These are phyloP conservation scores for Lepidurus packardi DNA, from an alignment of 1,140 invertebrate genomes.

Conservation along the genomic window DNA sequence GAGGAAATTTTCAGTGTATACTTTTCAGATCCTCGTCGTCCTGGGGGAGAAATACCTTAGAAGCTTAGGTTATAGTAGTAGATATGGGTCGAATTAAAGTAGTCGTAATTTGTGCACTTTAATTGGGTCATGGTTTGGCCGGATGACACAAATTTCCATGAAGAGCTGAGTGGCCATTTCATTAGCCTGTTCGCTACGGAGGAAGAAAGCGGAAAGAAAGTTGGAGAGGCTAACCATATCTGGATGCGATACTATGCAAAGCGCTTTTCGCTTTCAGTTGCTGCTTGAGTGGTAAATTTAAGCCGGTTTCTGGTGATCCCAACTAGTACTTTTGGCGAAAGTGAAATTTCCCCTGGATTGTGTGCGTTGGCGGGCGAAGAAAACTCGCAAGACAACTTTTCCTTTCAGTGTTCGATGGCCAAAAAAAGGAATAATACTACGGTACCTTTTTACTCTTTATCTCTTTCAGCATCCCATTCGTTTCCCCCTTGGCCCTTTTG, in stretches of 20 bases:
- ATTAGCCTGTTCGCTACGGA: not conserved
- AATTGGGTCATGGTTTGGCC: too few species aligned
- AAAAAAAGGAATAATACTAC: not conserved
- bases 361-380: not conserved
- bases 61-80: too few species aligned
- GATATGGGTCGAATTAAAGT: too few species aligned
- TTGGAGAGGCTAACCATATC: not conserved
- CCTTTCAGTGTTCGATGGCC: not conserved
- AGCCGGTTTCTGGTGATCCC: not conserved
- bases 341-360: not conserved
- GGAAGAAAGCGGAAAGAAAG: not conserved
- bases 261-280: not conserved
- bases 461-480: not conserved
- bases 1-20: too few species aligned
- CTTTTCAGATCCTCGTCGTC: too few species aligned
- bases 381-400: conserved; percentile 10
- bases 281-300: not conserved
- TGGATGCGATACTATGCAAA: not conserved
- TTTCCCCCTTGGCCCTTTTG: not conserved
- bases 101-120: too few species aligned
- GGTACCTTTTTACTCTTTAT: not conserved
- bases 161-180: not conserved
- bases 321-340: not conserved
- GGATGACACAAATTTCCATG: too few species aligned
- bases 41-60: too few species aligned